Evolutionary conservation across 2,888 invertebrate species (phyloP), one percentile per base, ranked within the genome.

Genomic region (Lacanobia wlatinum): DNA sequence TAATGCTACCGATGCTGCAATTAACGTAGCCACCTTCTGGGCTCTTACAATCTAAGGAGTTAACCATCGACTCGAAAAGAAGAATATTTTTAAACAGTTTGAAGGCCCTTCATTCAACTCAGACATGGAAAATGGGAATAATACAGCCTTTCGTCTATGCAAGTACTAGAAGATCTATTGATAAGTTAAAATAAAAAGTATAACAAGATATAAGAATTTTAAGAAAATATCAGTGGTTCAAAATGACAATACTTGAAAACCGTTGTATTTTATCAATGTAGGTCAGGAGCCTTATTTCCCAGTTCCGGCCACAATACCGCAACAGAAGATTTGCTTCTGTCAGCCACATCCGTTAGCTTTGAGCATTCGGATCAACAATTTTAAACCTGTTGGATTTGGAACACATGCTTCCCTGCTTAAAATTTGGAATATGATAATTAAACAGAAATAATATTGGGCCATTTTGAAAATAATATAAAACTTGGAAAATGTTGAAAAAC

Each of bases 201-300:
- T 28, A n/a, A 34, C 6, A 34, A 34, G 34, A 34, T 34, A 34
- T 34, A 34, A 6, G 34, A 34, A 50, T n/a, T 38, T 63, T 38
- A 16, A 52, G 12, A 38, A 38, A 38, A 50, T 58, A 58, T 46
- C 43, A 68, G 34, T 28, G 6, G 58, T 28, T 16, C 16, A 77
- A n/a, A n/a, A n/a, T n/a, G n/a, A 58, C 58, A 75, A 77, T 77
- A 58, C 56, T 70, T 62, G 21, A 58, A 62, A 69, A 62, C n/a
- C 46, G 38, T 21, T 28, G 28, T 72, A 58, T 53, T 62, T 78
- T 66, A 72, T 50, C 46, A 52, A 77, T 73, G 50, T 77, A 69
- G 76, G 68, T 80, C 80, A 66, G 62, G 65, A 63, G 40, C 61
- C 40, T 52, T 63, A 62, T 56, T 74, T 23, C 46, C 40, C 43